A percentile compares a stretch with the other conserved stretches of the same genome.
These are phyloP conservation scores for Hyaena hyaena DNA, from an alignment of 2,113 vertebrate genomes.

Conservation along the genomic window DNA sequence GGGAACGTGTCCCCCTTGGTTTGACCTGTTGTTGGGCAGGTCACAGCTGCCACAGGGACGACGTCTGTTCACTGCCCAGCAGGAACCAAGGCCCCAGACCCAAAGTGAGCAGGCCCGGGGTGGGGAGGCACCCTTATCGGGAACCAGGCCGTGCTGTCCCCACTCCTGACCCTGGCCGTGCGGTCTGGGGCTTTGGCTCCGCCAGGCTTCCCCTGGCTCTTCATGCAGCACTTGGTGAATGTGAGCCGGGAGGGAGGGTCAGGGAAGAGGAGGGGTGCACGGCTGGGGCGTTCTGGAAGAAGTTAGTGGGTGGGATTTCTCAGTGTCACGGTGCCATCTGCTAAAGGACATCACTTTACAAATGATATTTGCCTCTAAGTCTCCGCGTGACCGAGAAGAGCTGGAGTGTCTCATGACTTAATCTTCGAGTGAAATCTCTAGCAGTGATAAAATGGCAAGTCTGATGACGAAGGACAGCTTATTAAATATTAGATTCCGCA, in stretches of 20 bases:
- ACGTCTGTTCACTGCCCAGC: neutral
- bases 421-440: neutral
- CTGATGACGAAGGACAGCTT: neutral
- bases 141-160: neutral
- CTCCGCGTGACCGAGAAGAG: neutral
- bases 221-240: rapidly evolving
- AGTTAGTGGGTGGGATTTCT: neutral
- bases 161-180: neutral
- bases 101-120: rapidly evolving
- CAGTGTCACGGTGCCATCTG: rapidly evolving
- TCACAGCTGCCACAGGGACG: neutral
- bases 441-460: neutral
- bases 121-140: neutral
- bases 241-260: rapidly evolving
- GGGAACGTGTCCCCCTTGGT: neutral
- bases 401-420: neutral
- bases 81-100: neutral
- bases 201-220: neutral
- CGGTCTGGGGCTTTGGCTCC: neutral
- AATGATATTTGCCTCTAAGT: neutral
- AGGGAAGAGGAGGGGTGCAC: rapidly evolving
- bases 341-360: neutral
- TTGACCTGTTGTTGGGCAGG: neutral
- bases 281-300: neutral
- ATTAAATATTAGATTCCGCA: neutral